Conservation (phyloP, 2,797 vertebrate species). For the Hippocampus kuda region DNA sequence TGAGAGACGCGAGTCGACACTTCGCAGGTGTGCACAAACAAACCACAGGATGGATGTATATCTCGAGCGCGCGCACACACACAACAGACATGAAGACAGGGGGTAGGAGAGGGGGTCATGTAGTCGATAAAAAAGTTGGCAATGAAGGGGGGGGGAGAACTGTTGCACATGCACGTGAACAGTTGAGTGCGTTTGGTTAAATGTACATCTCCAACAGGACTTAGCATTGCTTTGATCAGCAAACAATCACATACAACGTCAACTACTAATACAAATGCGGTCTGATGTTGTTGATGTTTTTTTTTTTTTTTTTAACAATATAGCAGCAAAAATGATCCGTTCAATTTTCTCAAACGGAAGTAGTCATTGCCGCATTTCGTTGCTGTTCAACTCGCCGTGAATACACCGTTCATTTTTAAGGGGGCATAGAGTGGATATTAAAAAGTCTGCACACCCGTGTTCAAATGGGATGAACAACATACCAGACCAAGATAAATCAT, state of each 20-base stretch:
- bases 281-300: background rate
- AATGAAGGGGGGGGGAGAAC: slow-evolving; percentile 27
- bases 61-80: slow-evolving; percentile 24
- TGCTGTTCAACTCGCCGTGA: background rate
- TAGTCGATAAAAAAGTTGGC: slow-evolving; percentile 34
- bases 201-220: slow-evolving; percentile 11
- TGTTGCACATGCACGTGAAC: slow-evolving; percentile 53
- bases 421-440: no score
- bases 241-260: slow-evolving; percentile 7
- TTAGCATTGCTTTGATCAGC: slow-evolving; percentile 8
- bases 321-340: background rate
- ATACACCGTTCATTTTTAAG: no score
- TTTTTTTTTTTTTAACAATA: background rate
- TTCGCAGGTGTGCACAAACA: slow-evolving; percentile 16
- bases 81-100: slow-evolving; percentile 33
- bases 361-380: background rate
- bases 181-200: slow-evolving; percentile 26
- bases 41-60: slow-evolving; percentile 25
- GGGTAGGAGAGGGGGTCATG: slow-evolving; percentile 22
- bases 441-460: no score
- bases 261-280: slow-evolving; percentile 3
- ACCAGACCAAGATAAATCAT: no score
- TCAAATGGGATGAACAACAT: no score
- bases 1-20: background rate
- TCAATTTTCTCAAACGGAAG: background rate